These are phyloP conservation scores for Drosophila truncata DNA, from an alignment of 1,140 invertebrate species.

Conservation along the genomic window DNA sequence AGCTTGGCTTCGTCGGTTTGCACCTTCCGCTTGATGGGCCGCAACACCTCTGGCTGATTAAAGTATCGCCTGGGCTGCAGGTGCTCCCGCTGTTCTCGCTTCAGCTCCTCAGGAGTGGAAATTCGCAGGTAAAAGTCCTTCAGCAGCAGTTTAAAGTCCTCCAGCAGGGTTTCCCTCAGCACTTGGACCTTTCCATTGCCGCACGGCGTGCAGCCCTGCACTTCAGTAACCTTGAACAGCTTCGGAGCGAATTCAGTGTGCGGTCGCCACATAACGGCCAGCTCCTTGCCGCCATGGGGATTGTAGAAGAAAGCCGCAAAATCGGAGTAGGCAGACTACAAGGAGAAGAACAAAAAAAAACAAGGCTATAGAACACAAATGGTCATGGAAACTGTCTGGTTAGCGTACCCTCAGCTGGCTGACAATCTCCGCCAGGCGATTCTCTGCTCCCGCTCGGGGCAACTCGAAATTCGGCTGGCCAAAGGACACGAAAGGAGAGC, in stretches of 20 bases:
- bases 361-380: neutral
- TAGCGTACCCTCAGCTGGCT: slow-evolving; percentile 89
- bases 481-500: slow-evolving; percentile 64
- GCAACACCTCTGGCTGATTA: neutral
- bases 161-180: slow-evolving; percentile 88
- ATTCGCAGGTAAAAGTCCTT: slow-evolving; percentile 76
- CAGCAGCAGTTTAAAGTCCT: slow-evolving; percentile 90
- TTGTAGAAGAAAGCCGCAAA: slow-evolving; percentile 96
- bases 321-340: slow-evolving; percentile 90
- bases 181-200: slow-evolving; percentile 54
- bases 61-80: slow-evolving; percentile 60
- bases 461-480: slow-evolving; percentile 88
- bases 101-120: slow-evolving; percentile 51
- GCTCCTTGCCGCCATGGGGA: slow-evolving; percentile 91
- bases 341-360: slow-evolving; percentile 52
- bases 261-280: slow-evolving; percentile 94
- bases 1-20: neutral
- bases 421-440: slow-evolving; percentile 90
- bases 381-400: neutral
- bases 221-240: slow-evolving; percentile 90
- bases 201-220: slow-evolving; percentile 82
- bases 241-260: slow-evolving; percentile 86
- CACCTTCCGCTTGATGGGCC: slow-evolving; percentile 36
- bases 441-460: slow-evolving; percentile 89
- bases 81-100: slow-evolving; percentile 45